Conservation (phyloP, 2,797 vertebrate species). For the Sarcophilus harrisii region DNA sequence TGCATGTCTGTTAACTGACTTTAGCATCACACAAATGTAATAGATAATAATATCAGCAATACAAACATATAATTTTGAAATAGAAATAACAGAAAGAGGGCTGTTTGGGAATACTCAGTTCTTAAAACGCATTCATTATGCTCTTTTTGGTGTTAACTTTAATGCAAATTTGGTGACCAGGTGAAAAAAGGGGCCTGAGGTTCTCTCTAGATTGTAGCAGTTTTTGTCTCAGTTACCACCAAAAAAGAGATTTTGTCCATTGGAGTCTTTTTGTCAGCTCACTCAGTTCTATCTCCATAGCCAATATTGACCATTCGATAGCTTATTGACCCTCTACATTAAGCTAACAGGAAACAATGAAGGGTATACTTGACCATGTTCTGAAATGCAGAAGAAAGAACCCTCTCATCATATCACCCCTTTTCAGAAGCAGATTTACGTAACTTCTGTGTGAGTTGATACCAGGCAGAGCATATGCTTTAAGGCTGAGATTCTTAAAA, state of each 20-base stretch:
- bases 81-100: neutral
- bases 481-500: neutral
- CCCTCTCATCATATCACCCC: neutral
- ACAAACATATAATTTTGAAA: neutral
- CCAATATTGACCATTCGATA: neutral
- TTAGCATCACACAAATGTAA: constrained; percentile 27
- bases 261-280: neutral
- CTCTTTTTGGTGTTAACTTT: neutral
- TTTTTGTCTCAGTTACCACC: neutral
- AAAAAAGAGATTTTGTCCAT: neutral
- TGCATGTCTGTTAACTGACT: neutral
- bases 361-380: neutral
- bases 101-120: neutral
- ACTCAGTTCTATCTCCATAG: neutral
- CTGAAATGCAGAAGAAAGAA: neutral
- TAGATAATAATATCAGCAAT: constrained; percentile 20
- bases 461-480: neutral
- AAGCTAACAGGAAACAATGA: neutral
- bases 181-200: neutral
- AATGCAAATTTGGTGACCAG: neutral
- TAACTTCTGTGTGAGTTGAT: neutral
- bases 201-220: neutral
- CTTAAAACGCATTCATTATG: neutral
- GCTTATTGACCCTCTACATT: neutral
- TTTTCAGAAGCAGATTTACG: neutral